Percentiles rank a stretch among this genome's conserved stretches.
phyloP scores from a whole-genome alignment of 2,888 invertebrate genomes.

The Ypsolopha sequella region DNA sequence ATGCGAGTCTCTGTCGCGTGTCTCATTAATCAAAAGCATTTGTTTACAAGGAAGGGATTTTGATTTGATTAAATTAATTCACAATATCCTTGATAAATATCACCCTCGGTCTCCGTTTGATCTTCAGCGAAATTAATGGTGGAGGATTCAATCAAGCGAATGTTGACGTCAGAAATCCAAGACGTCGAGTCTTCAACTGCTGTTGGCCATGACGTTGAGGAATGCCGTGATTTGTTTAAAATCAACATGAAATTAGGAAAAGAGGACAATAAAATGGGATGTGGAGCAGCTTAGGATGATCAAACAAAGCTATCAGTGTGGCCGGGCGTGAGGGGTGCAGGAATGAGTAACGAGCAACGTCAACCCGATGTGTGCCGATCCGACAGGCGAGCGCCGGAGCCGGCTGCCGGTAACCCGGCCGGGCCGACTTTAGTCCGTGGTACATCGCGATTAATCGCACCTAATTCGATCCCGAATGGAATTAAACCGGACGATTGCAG shows the following conservation, averaged over 20 bases:
- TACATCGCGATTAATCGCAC: constrained; percentile 62
- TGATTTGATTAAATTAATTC: constrained; percentile 72
- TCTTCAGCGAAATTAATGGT: constrained; percentile 68
- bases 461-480: constrained; percentile 66
- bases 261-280: not conserved
- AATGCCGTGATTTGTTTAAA: not conserved
- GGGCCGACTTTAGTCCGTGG: constrained; percentile 48
- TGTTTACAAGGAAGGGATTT: constrained; percentile 71
- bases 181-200: not conserved
- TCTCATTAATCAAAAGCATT: constrained; percentile 72
- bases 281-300: constrained; percentile 27
- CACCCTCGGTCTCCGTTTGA: constrained; percentile 70
- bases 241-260: too few relatives aligned
- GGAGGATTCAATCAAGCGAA: constrained; percentile 67
- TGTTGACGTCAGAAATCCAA: constrained; percentile 3
- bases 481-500: constrained; percentile 67
- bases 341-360: constrained; percentile 66
- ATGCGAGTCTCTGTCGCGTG: constrained; percentile 67
- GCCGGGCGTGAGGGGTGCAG: constrained; percentile 39
- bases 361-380: constrained; percentile 63
- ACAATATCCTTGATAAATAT: constrained; percentile 72
- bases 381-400: constrained; percentile 8
- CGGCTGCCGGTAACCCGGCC: constrained; percentile 17
- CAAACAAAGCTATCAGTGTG: constrained; percentile 42
- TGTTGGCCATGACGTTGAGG: constrained; percentile 3